Base-by-base conservation (phyloP, 2,888 invertebrate genomes). In the Metallyticus violacea region DNA sequence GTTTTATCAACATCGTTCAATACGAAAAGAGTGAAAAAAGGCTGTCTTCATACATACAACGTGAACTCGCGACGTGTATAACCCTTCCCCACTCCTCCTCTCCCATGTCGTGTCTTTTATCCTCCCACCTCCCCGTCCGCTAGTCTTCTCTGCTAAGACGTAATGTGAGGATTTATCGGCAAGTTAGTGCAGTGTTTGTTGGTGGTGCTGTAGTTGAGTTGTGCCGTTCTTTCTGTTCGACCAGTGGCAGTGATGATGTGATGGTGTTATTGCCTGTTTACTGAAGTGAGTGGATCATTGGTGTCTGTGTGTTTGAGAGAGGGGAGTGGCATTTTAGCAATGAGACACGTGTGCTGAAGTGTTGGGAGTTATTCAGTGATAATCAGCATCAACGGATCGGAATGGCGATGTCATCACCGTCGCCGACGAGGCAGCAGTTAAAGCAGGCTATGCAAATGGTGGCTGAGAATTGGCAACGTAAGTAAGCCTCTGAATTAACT, bases 391-490 rank as follows among this genome's bases (percentile, higher is more conserved):
- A 40, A 1, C 40, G 7, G 9, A 4, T 22, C 30, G 7, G 30
- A 30, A 81, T 81, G 81, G 81, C 77, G 1, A 77, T 77, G 81
- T 28, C 86, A 22, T 81, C 86, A 6, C 85, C 85, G 6, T 22
- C 77, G n/a, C 82, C 82, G 6, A 40, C 78, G 30, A 77, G 86
- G n/a, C 86, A 82, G 40, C 87, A 83, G 77, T 79, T 87, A 29
- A 83, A 77, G 78, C 80, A 87, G 28, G 87, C 87, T 77, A 87
- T 87, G 85, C 85, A 87, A 30, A 86, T 87, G 77, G 87, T 87
- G 27, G 85, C 84, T 6, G 87, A 87, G 40, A 85, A 87, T 81
- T 87, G 87, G 87, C 87, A 87, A 76, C 29, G 87, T 87, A 62
- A 87, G 87, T 85, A 80, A 25, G 6, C 26, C 28, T 40, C 7